Percentiles rank a stretch among this genome's conserved stretches.
phyloP scores from a whole-genome alignment of 2,113 vertebrate species.

The Cairina moschata region DNA sequence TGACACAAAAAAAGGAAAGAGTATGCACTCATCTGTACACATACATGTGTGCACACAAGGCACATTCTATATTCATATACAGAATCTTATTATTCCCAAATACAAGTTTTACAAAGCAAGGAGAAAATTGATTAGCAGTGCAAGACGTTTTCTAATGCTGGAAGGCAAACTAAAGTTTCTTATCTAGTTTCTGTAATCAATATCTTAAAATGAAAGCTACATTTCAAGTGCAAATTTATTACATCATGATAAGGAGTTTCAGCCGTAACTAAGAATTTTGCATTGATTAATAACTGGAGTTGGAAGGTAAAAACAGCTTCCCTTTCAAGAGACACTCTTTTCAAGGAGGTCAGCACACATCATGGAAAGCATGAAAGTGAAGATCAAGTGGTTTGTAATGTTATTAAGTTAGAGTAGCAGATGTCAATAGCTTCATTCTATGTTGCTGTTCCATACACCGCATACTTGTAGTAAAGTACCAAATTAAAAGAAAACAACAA shows the following conservation, averaged over 20 bases:
- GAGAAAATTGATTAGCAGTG: slow-evolving; percentile 66
- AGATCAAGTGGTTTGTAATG: not conserved
- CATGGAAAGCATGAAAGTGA: not conserved
- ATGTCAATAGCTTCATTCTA: not conserved
- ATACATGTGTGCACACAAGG: not conserved
- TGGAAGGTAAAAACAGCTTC: slow-evolving; percentile 19
- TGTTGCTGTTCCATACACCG: not conserved
- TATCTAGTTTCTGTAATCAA: slow-evolving; percentile 60
- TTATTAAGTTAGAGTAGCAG: not conserved
- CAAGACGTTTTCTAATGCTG: slow-evolving; percentile 41
- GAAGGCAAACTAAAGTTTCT: slow-evolving; percentile 64
- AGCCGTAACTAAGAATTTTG: slow-evolving; percentile 46
- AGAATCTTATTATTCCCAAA: slow-evolving; percentile 20
- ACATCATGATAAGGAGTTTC: slow-evolving; percentile 62
- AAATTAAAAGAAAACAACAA: not conserved
- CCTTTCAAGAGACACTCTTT: not conserved
- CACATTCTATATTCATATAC: slow-evolving; percentile 19
- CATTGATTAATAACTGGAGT: slow-evolving; percentile 44
- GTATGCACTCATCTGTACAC: not conserved
- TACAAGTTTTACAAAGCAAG: slow-evolving; percentile 25
- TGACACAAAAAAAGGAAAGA: not conserved
- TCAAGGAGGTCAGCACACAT: not conserved
- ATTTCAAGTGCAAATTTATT: slow-evolving; percentile 49
- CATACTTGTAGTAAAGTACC: not conserved
- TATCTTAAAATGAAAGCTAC: slow-evolving; percentile 54